Evolutionary conservation across 1,140 invertebrate species (phyloP).

Genomic region (Eupristina koningsbergeri): DNA sequence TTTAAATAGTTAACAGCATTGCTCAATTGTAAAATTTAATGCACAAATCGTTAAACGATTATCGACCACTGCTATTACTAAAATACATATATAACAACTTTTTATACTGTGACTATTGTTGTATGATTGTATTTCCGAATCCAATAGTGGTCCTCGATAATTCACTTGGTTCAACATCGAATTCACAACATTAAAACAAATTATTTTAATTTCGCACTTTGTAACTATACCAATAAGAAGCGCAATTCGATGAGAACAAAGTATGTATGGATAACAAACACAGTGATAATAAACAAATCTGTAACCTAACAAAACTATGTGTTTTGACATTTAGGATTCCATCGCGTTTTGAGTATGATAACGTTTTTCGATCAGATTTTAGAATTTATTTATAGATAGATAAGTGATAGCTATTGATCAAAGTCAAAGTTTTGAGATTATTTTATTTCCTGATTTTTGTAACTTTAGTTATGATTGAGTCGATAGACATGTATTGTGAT

Average conservation of each 20-base stretch:
- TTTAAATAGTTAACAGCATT: too few species aligned
- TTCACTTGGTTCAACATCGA: not conserved
- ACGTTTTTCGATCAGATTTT: not conserved
- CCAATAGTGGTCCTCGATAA: not conserved
- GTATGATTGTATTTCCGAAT: not conserved
- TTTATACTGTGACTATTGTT: not conserved
- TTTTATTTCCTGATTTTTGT: not conserved
- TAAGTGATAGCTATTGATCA: not conserved
- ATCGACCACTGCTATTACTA: not conserved
- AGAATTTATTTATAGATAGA: not conserved
- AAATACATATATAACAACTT: not conserved
- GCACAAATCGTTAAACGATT: too few species aligned
- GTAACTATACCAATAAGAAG: not conserved
- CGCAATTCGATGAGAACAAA: not conserved
- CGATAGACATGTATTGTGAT: not conserved
- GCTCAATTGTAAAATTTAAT: too few species aligned
- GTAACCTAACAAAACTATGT: not conserved
- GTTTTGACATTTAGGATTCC: not conserved
- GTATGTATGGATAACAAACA: not conserved
- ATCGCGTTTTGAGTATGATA: not conserved
- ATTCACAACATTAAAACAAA: not conserved
- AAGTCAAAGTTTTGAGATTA: conserved; percentile 14
- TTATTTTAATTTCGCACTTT: not conserved
- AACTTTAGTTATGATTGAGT: not conserved
- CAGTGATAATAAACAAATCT: not conserved